Base-by-base conservation (phyloP, 2,888 invertebrate species). In the Sarcophaga rosellei region DNA sequence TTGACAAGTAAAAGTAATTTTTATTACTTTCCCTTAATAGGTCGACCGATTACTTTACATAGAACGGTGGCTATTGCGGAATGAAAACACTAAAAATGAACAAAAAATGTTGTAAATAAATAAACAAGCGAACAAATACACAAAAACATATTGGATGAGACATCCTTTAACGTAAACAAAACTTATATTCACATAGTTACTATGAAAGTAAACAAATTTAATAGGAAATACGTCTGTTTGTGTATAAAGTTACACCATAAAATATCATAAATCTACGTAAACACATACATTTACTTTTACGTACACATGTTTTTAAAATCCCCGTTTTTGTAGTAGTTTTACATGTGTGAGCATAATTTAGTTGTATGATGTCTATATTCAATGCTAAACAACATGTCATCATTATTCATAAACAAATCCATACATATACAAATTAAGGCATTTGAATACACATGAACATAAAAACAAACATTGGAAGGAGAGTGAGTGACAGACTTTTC, bases 381-480 rank as follows among this genome's bases (percentile, higher is more conserved):
- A 23, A 47, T 21, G 62, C 63, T 61, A 74, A 80, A 21, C 21
- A 80, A 68, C 25, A 68, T 21, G 6, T 68, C 3, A 68, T 35
- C 3, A 17, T 59, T 73, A 73, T 5, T 70, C 21, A 57, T 25
- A 61, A 62, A 25, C 47, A 62, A 17, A 62, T 20, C 20, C 3
- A 47, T 12, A 59, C 35, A 10, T 35, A 2, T 35, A 35, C 10
- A 35, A 35, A 35, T 35, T 35, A 10, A 35, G 35, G 35, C 35
- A 35, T 35, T 35, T 1, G 12, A 8, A 73, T 15, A 61, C 17
- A 45, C 20, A 44, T 21, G 21, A 8, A 73, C 44, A 61, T 21
- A 44, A 63, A 47, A 11, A 62, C 45, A 74, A 47, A 17, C 15
- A 53, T 53, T 15, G 53, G 17, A 53, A 53, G 17, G 1, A 12